phyloP scores from a whole-genome alignment of 2,797 vertebrate genomes.

The Salarias fasciatus region DNA sequence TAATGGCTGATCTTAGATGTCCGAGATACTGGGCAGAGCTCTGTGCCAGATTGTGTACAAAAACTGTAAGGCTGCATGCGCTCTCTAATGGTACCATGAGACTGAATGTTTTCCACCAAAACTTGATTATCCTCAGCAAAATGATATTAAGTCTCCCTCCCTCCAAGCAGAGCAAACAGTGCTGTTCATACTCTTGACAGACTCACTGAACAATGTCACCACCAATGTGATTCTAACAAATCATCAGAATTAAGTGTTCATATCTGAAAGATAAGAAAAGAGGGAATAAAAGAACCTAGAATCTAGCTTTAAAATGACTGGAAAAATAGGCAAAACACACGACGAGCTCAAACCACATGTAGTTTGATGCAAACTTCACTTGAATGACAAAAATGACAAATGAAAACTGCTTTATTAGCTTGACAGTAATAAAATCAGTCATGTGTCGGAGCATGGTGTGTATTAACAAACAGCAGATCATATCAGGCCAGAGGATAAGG shows the following conservation, averaged over 20 bases:
- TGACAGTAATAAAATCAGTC: conserved; percentile 9
- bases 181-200: neutral
- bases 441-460: conserved; percentile 10
- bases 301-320: neutral
- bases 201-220: neutral
- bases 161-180: neutral
- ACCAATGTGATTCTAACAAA: conserved; percentile 5
- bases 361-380: too few species aligned
- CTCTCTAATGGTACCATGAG: neutral
- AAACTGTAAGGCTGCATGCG: neutral
- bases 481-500: conserved; percentile 5
- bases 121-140: conserved; percentile 21
- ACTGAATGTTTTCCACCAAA: conserved; percentile 9
- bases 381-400: too few species aligned
- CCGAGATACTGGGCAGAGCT: conserved; percentile 24
- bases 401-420: conserved; percentile 2
- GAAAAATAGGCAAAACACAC: neutral
- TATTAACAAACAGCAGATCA: conserved; percentile 16
- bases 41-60: neutral
- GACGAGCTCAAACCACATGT: too few species aligned
- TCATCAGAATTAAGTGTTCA: conserved; percentile 1
- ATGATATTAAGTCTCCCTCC: conserved; percentile 12
- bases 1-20: conserved; percentile 50
- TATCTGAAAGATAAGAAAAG: neutral
- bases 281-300: neutral